phyloP scores from a whole-genome alignment of 2,797 vertebrate genomes.

The Mustela erminea region DNA sequence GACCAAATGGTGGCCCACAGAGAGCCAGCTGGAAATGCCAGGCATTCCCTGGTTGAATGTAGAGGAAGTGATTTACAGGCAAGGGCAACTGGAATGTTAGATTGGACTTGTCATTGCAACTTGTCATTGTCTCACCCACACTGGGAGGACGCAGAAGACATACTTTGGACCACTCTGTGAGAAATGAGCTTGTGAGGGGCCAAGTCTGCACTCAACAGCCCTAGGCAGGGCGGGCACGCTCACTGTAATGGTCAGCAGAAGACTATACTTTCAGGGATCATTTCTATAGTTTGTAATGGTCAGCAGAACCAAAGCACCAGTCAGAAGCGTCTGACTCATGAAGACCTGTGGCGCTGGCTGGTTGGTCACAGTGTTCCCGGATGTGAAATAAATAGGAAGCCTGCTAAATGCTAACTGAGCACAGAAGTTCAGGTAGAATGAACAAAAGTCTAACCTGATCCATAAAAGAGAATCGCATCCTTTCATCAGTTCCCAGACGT shows the following conservation, averaged over 20 bases:
- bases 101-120: background rate
- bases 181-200: background rate
- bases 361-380: background rate
- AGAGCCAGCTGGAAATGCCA: background rate
- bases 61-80: background rate
- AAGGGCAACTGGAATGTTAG: background rate
- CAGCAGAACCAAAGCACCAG: background rate
- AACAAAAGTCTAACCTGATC: too few species aligned
- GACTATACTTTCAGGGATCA: too few species aligned
- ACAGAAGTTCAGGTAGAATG: too few species aligned
- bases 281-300: too few species aligned
- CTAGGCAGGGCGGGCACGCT: background rate
- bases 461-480: background rate
- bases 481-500: background rate
- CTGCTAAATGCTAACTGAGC: background rate
- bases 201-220: background rate
- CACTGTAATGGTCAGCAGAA: background rate
- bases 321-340: background rate
- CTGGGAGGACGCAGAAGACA: background rate
- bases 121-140: background rate
- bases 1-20: too few species aligned
- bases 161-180: background rate
- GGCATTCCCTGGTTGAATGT: accelerated
- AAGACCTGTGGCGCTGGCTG: background rate
- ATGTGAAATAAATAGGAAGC: background rate